Evolutionary conservation across 2,797 vertebrate species (phyloP), one percentile per base, ranked within the genome.

Genomic region (Rhabdophis nuchalis): DNA sequence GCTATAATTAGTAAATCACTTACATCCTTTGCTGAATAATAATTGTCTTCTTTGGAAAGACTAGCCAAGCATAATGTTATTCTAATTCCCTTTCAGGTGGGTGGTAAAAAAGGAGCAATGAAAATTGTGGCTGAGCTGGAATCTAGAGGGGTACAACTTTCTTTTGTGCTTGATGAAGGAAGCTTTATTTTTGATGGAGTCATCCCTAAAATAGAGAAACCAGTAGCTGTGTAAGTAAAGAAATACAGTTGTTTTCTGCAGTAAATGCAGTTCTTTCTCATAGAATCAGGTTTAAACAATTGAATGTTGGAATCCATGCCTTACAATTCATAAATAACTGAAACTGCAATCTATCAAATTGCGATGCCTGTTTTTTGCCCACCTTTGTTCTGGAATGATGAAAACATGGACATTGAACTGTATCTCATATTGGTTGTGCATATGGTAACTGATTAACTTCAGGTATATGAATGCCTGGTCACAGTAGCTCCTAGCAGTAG

Each of bases 121-220:
- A 98, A 97, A 95, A 98, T 99, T 2, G 98, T 98, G 82, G 97
- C 96, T 77, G n/a, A 98, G 61, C 95, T 99, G 92, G 98, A 99
- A 96, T 95, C 97, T 16, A 97, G 98, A 53, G 97, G 97, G 0
- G 95, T 98, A 85, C 97, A 97, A 72, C 97, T 99, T 61, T 97
- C 96, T 32, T 99, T 99, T 95, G 72, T 99, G 88, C 96, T 99
- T 90, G 99, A 99, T 0, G 99, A 99, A 94, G 98, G 99, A 1
- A 96, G 98, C 3, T 97, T 97, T 0, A 93, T 99, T 54, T 8
- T 98, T 0, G 98, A 99, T 8, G 98, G 97, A 20, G 87, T 99
- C 93, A 86, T 99, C 87, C 93, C 94, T 1, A 98, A 94, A 27
- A 91, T 99, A 64, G 77, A 98, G 20, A 98, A 97, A 91, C 98